A percentile compares a stretch with the other conserved stretches of the same genome.
Conservation (phyloP, 2,888 invertebrate genomes). For the Apocheima hispidaria region DNA sequence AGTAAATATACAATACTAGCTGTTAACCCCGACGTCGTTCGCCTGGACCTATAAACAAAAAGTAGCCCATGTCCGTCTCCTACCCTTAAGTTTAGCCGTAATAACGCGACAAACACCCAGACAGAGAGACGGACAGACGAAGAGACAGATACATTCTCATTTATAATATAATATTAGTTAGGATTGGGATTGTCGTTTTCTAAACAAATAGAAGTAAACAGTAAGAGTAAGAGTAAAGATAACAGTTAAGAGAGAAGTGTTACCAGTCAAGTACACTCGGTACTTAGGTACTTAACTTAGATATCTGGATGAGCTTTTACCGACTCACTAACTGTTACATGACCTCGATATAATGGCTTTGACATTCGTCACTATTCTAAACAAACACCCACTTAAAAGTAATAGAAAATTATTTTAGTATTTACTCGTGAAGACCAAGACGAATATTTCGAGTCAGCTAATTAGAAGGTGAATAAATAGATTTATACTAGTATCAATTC, state of each 20-base stretch:
- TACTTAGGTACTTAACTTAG: constrained; percentile 35
- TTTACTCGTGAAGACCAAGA: constrained; percentile 23
- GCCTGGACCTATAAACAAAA: no score
- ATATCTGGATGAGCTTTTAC: constrained; percentile 76
- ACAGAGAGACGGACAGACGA: no score
- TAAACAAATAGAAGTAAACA: background rate
- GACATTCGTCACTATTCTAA: constrained; percentile 48
- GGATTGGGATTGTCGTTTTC: constrained; percentile 2
- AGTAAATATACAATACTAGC: background rate
- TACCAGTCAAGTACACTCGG: constrained; percentile 27
- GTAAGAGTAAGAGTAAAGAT: background rate
- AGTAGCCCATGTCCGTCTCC: no score
- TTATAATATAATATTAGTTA: no score
- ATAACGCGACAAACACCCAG: no score
- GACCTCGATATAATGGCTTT: constrained; percentile 71
- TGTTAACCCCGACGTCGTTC: no score
- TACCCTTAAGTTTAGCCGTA: no score
- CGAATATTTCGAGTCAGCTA: constrained; percentile 1
- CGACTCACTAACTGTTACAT: constrained; percentile 77
- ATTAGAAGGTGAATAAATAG: constrained; percentile 15
- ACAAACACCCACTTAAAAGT: constrained; percentile 37
- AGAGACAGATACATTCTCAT: no score
- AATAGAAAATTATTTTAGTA: constrained; percentile 26
- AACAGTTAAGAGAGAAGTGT: background rate
- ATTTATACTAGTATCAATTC: background rate